Base-by-base conservation (phyloP, 2,888 invertebrate genomes). In the Acleris emargana region DNA sequence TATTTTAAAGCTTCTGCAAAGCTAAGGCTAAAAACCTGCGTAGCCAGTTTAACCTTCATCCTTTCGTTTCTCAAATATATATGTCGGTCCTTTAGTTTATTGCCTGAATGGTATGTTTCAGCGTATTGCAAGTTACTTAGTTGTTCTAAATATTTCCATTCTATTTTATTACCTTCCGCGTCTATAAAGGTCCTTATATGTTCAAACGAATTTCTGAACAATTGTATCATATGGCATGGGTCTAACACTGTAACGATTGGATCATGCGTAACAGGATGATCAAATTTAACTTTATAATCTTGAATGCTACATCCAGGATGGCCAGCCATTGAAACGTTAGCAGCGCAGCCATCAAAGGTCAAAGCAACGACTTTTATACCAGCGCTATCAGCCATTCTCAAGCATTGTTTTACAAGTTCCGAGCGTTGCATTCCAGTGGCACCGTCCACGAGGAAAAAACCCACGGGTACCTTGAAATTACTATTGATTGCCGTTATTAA, bases 381-480 rank as follows among this genome's bases (percentile, higher is more conserved):
- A 3, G 32, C 32, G 32, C 32, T 32, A 32, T 32, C 32, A 32
- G 32, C 32, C 32, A 32, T 32, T 32, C 3, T 2, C 32, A 32
- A 32, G 32, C 32, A 32, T 32, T 32, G 11, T 32, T 32, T 54
- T 1, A 73, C 58, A 3, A 76, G 53, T 52, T 55, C 51, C 1
- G 67, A 62, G 5, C 61, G 49, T 53, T 75, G 72, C 38, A 64
- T 54, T 7, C 68, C 70, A 32, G 59, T 71, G 3, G 70, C 54
- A n/a, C 74, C 69, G 45, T 71, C 63, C 1, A 73, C 64, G 18
- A 74, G 51, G 68, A 76, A 76, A 71, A 73, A 75, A 0, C 68
- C 74, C 1, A 76, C 68, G 3, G 74, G 74, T 25, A 74, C 54
- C 68, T 76, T 76, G 61, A 68, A 76, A 2, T 20, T 3, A 2